A percentile compares a stretch with the other conserved stretches of the same genome.
phyloP scores from a whole-genome alignment of 1,140 invertebrate genomes.

The Hirudo medicinalis region DNA sequence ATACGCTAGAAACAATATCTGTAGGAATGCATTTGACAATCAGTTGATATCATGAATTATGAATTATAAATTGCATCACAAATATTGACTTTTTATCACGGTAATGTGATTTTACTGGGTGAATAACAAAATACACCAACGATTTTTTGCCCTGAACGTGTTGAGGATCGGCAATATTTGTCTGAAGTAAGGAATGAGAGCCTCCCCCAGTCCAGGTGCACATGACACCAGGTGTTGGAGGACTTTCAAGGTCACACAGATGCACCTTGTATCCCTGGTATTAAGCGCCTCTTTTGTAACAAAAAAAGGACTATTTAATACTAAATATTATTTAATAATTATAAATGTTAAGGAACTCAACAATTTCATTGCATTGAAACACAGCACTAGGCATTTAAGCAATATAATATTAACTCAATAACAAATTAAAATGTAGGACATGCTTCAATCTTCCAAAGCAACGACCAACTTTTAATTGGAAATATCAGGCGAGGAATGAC shows the following conservation, averaged over 20 bases:
- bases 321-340: no score
- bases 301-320: background rate
- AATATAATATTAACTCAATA: no score
- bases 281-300: slow-evolving; percentile 58
- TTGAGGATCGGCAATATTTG: slow-evolving; percentile 79
- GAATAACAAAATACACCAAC: slow-evolving; percentile 43
- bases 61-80: no score
- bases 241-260: slow-evolving; percentile 63
- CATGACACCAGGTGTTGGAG: slow-evolving; percentile 67
- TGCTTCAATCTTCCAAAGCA: no score
- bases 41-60: no score
- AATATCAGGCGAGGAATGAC: slow-evolving; percentile 81
- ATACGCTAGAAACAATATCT: no score
- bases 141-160: slow-evolving; percentile 72
- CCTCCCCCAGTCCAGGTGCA: slow-evolving; percentile 66
- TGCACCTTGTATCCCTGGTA: slow-evolving; percentile 57
- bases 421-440: no score
- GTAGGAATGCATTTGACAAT: no score
- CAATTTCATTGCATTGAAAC: no score
- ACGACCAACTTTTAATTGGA: slow-evolving; percentile 65
- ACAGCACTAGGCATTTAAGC: no score
- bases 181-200: slow-evolving; percentile 81
- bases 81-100: background rate
- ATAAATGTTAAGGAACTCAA: no score
- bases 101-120: background rate